Evolutionary conservation across 1,140 invertebrate species (phyloP), one percentile per base, ranked within the genome.

Genomic region (Drosophila parvula): DNA sequence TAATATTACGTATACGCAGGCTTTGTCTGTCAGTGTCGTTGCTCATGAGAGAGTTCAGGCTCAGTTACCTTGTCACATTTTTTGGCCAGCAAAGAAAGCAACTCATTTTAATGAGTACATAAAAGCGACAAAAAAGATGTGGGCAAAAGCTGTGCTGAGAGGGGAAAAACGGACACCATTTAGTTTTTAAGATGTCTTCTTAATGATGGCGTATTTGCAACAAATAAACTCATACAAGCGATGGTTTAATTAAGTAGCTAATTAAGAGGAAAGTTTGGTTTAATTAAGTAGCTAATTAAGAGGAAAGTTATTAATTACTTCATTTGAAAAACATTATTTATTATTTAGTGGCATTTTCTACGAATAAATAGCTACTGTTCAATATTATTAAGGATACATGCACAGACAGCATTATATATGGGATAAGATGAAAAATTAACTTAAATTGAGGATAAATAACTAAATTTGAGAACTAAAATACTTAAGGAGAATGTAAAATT

Each of bases 1-100:
- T 57, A 8, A 71, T 71, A 71, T 71, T 50, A 43, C 44, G 56
- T 40, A 74, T 73, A 61, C 70, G 70, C 70, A 38, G 30, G 14
- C 38, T n/a, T 40, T 40, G 38, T 40, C 14, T 7, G 22, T 22
- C 22, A 22, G 32, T 36, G 12, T 73, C n/a, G 51, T 10, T 16
- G 7, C 18, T 50, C 44, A 16, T 48, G 43, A 12, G 43, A 12
- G 43, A n/a, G 36, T 27, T 55, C 34, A 38, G 18, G 12, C 34
- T 34, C 6, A 27, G 63, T 69, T 47, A 40, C 34, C 36, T 48
- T 48, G 64, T 47, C 43, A 48, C 69, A 47, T 50, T 36, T 16
- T 47, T 57, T 32, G 53, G 14, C 50, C 22, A 9, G 22, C 22
- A 28, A 41, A 50, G 34, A n/a, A 44, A 65, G 38, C 65, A 10